Evolutionary conservation across 2,113 vertebrate genomes (phyloP).

Genomic region (Euleptes europaea): DNA sequence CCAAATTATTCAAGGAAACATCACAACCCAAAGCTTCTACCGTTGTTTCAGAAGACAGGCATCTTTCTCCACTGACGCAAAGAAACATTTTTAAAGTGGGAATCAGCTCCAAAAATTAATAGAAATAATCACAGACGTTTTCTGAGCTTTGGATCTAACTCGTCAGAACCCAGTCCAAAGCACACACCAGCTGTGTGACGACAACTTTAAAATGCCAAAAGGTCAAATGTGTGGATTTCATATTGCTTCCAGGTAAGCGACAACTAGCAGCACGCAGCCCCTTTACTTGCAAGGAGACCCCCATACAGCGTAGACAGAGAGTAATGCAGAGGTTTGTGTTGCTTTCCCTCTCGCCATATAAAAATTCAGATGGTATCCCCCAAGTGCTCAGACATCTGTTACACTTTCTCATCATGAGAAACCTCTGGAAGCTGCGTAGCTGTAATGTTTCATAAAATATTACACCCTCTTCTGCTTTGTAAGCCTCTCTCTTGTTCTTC

Average conservation of each 20-base stretch:
- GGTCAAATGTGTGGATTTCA: not conserved
- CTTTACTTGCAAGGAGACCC: not conserved
- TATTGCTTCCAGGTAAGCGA: accelerated
- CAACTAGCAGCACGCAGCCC: not conserved
- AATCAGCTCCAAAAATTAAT: no score
- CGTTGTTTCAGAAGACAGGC: no score
- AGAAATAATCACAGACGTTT: no score
- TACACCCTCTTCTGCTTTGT: constrained; percentile 3
- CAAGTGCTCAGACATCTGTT: constrained; percentile 46
- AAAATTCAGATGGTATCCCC: constrained; percentile 32
- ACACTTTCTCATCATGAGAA: constrained; percentile 45
- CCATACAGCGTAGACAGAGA: not conserved
- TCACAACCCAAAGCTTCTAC: no score
- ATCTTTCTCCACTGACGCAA: no score
- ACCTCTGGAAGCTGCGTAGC: constrained; percentile 23
- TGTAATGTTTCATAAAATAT: constrained; percentile 4
- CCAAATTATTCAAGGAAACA: no score
- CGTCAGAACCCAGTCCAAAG: not conserved
- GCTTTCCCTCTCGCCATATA: constrained; percentile 22
- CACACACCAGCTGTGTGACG: not conserved
- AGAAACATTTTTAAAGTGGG: no score
- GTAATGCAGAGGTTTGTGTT: not conserved
- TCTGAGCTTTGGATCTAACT: no score
- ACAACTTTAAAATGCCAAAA: not conserved
- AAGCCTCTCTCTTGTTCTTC: not conserved